phyloP scores from a whole-genome alignment of 1,140 invertebrate genomes.

The Drosophila aff. region DNA sequence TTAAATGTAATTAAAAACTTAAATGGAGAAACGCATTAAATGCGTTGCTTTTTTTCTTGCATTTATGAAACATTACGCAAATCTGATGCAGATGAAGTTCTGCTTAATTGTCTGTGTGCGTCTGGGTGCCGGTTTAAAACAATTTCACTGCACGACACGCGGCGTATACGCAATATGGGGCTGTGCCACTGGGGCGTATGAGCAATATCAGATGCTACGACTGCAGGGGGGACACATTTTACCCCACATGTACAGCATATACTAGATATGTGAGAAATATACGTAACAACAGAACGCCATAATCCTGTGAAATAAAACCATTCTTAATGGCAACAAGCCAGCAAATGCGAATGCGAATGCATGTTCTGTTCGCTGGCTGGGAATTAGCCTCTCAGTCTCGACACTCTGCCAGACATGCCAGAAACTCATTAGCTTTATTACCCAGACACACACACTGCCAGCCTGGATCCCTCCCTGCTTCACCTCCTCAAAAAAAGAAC shows the following conservation, averaged over 20 bases:
- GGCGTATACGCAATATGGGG: constrained; percentile 19
- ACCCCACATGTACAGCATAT: too few species aligned
- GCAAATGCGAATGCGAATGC: constrained; percentile 42
- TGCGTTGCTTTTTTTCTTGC: constrained; percentile 51
- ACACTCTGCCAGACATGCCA: constrained; percentile 58
- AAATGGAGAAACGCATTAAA: constrained; percentile 66
- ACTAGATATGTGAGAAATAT: constrained; percentile 16
- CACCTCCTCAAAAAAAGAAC: not conserved
- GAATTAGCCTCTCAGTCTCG: constrained; percentile 48
- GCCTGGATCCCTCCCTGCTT: not conserved
- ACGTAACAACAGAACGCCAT: constrained; percentile 45
- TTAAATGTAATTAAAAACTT: constrained; percentile 76
- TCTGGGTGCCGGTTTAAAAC: constrained; percentile 50
- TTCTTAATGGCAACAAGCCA: constrained; percentile 54
- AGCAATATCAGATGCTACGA: constrained; percentile 11
- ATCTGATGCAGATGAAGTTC: constrained; percentile 51
- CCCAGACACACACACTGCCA: constrained; percentile 26
- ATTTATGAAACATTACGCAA: constrained; percentile 74
- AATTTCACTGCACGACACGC: constrained; percentile 36
- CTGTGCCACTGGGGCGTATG: constrained; percentile 26
- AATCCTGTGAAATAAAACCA: constrained; percentile 60
- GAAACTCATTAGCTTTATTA: constrained; percentile 76
- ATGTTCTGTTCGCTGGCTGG: constrained; percentile 33
- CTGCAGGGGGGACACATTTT: not conserved
- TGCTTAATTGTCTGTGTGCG: constrained; percentile 52